Evolutionary conservation across 92 coral and sea anemone species (phyloP).

Genomic region (Umimayanthus chanpuru): DNA sequence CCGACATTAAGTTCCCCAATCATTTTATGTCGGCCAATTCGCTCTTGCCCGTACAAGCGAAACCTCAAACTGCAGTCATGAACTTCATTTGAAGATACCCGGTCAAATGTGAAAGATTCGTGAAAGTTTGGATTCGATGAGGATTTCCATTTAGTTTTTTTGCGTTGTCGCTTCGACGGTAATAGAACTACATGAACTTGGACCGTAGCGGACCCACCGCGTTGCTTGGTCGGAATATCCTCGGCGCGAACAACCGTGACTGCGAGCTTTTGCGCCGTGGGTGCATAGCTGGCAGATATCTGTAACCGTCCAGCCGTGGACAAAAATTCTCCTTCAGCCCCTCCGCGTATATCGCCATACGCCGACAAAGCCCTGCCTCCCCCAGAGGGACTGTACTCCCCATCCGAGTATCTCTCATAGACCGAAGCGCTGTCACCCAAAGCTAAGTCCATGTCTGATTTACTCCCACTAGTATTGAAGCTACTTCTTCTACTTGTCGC

Average conservation of each 20-base stretch:
- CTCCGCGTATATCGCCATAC: constrained; percentile 76
- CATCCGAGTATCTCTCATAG: constrained; percentile 89
- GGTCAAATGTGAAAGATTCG: constrained; percentile 95
- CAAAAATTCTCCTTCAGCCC: constrained; percentile 82
- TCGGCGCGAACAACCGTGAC: constrained; percentile 94
- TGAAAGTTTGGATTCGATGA: constrained; percentile 96
- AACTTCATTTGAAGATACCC: constrained; percentile 88
- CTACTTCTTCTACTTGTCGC: constrained; percentile 98
- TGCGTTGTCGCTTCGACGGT: constrained; percentile 89
- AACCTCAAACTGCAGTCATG: constrained; percentile 84
- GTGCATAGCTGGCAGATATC: constrained; percentile 98
- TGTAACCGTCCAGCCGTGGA: constrained; percentile 94
- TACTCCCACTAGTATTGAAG: constrained; percentile 97
- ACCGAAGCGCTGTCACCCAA: constrained; percentile 95
- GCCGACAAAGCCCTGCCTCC: constrained; percentile 89
- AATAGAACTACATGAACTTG: constrained; percentile 87
- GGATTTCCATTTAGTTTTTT: constrained; percentile 95
- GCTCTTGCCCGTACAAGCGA: constrained; percentile 96
- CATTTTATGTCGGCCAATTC: constrained; percentile 86
- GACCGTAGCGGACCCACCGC: constrained; percentile 96
- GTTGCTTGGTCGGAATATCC: constrained; percentile 94
- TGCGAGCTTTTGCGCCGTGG: constrained; percentile 94
- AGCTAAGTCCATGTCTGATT: constrained; percentile 95
- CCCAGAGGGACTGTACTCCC: constrained; percentile 85
- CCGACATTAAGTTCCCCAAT: constrained; percentile 86